A percentile compares a stretch with the other conserved stretches of the same genome.
phyloP scores from a whole-genome alignment of 2,888 invertebrate genomes.

The Neria commutata region DNA sequence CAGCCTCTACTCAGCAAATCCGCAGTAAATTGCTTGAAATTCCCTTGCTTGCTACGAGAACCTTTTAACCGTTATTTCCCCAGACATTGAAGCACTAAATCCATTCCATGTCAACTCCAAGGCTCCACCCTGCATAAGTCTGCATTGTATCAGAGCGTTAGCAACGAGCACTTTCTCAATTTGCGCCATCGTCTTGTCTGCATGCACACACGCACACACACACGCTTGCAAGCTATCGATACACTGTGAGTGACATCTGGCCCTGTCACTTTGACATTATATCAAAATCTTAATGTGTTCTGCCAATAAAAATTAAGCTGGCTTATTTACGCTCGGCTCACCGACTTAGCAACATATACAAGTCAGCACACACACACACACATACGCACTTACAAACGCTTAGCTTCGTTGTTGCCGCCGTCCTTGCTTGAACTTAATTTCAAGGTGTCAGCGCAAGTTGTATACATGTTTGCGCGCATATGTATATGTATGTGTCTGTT shows the following conservation, averaged over 20 bases:
- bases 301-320: neutral
- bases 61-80: too few species aligned
- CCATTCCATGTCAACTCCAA: too few species aligned
- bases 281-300: neutral
- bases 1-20: too few species aligned
- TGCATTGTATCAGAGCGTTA: too few species aligned
- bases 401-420: neutral
- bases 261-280: neutral
- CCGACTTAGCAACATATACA: neutral
- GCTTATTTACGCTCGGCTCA: neutral
- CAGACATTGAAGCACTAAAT: too few species aligned
- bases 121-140: too few species aligned
- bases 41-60: too few species aligned
- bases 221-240: neutral
- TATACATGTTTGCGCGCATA: neutral
- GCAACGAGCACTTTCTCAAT: neutral
- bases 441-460: neutral
- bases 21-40: too few species aligned
- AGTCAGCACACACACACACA: neutral
- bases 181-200: neutral
- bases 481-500: neutral
- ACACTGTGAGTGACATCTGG: neutral
- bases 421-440: conserved; percentile 1
- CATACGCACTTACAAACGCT: neutral
- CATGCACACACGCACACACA: neutral